Evolutionary conservation across 1,140 invertebrate species (phyloP).

Genomic region (Drosophila gunungcola): DNA sequence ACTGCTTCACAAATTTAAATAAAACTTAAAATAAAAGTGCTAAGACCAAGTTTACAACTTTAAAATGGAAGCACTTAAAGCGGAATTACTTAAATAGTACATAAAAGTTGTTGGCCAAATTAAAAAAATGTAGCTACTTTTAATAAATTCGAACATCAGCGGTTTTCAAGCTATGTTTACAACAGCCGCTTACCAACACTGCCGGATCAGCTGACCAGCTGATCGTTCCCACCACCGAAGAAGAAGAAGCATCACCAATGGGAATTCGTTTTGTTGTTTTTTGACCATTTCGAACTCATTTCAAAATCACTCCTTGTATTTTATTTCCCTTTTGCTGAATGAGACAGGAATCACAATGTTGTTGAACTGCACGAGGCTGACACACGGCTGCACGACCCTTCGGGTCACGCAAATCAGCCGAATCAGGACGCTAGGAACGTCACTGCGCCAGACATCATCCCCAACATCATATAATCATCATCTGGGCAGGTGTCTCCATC

Average conservation of each 20-base stretch:
- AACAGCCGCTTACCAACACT: neutral
- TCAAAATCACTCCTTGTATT: constrained; percentile 12
- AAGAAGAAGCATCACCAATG: constrained; percentile 3
- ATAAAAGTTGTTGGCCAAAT: too few species aligned
- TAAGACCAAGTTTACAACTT: too few species aligned
- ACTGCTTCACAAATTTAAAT: too few species aligned
- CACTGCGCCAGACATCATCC: too few species aligned
- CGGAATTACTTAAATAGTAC: too few species aligned
- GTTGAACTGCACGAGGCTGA: constrained; percentile 59
- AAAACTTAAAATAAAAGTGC: too few species aligned
- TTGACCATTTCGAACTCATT: constrained; percentile 9
- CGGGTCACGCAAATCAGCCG: constrained; percentile 46
- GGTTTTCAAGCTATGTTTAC: neutral
- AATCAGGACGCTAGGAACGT: neutral
- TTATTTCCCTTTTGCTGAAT: constrained; percentile 28
- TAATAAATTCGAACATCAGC: too few species aligned
- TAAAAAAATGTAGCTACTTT: too few species aligned
- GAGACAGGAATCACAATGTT: constrained; percentile 55
- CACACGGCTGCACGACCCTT: constrained; percentile 49
- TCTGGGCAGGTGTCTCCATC: constrained; percentile 17
- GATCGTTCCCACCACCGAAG: constrained; percentile 2
- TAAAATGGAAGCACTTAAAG: too few species aligned
- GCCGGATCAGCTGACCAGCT: constrained; percentile 7
- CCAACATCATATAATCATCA: constrained; percentile 28
- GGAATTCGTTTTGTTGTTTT: neutral